phyloP scores from a whole-genome alignment of 2,113 vertebrate genomes.

The Halichoeres trimaculatus region DNA sequence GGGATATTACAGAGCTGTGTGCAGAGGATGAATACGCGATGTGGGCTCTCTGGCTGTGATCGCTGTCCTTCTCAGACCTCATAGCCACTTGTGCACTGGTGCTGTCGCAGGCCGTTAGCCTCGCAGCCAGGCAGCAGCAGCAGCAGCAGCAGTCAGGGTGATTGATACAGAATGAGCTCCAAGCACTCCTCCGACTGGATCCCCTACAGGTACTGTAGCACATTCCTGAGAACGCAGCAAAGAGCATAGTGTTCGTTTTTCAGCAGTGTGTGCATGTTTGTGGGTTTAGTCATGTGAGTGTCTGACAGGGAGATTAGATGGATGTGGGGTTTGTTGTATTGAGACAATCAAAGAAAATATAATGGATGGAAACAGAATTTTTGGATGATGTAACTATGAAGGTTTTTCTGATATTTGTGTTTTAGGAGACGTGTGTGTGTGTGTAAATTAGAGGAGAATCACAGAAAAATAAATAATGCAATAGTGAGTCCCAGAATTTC shows the following conservation, averaged over 20 bases:
- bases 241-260: conserved; percentile 36
- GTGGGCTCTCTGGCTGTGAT: conserved; percentile 77
- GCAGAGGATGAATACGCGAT: conserved; percentile 81
- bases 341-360: conserved; percentile 22
- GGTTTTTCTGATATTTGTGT: not conserved
- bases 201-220: conserved; percentile 91
- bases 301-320: conserved; percentile 23
- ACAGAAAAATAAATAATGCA: conserved; percentile 5
- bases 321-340: conserved; percentile 12
- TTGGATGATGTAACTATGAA: not conserved
- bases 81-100: conserved; percentile 62
- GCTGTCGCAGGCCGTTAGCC: conserved; percentile 75
- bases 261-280: conserved; percentile 37
- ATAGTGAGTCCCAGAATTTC: conserved; percentile 18
- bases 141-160: conserved; percentile 41
- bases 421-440: not conserved
- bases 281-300: conserved; percentile 35
- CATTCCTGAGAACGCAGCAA: conserved; percentile 31
- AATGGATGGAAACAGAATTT: not conserved
- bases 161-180: conserved; percentile 91
- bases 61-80: conserved; percentile 65
- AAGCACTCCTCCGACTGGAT: conserved; percentile 97
- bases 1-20: conserved; percentile 55
- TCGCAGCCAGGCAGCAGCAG: conserved; percentile 57
- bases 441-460: conserved; percentile 2